Evolutionary conservation across 1,140 invertebrate genomes (phyloP).

Genomic region (Aplysia californica): DNA sequence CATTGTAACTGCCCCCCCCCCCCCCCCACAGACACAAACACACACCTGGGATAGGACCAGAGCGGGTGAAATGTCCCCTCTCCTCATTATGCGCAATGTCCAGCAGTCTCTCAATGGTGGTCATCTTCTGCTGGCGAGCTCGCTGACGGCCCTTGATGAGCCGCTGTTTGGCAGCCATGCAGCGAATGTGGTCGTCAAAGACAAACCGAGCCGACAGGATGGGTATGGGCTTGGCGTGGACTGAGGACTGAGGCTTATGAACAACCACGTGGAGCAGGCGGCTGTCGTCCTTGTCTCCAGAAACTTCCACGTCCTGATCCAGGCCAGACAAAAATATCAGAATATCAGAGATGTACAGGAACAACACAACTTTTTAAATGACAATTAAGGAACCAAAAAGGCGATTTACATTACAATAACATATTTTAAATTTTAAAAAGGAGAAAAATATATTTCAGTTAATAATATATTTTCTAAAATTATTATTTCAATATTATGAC

Average conservation of each 20-base stretch:
- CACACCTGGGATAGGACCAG: slow-evolving; percentile 52
- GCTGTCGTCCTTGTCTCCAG: slow-evolving; percentile 95
- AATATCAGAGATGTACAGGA: too few relatives aligned
- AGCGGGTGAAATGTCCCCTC: slow-evolving; percentile 36
- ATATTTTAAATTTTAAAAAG: not conserved
- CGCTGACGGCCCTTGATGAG: slow-evolving; percentile 88
- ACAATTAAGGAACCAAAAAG: not conserved
- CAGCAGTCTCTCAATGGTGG: slow-evolving; percentile 90
- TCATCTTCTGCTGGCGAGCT: slow-evolving; percentile 83
- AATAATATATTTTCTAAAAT: not conserved
- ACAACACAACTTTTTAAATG: not conserved
- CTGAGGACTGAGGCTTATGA: slow-evolving; percentile 77
- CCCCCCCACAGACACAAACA: too few relatives aligned
- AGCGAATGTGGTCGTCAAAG: slow-evolving; percentile 98
- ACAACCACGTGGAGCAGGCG: slow-evolving; percentile 95
- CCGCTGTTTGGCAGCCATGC: slow-evolving; percentile 89
- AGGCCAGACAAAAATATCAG: not conserved
- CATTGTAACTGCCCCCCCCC: too few relatives aligned
- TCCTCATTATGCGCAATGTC: slow-evolving; percentile 76
- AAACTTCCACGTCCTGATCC: slow-evolving; percentile 76
- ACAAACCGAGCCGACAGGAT: slow-evolving; percentile 92
- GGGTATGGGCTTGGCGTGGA: slow-evolving; percentile 69
- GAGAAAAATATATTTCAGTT: not conserved
- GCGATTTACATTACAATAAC: not conserved
- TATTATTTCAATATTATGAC: too few relatives aligned